Evolutionary conservation across 2,113 vertebrate species (phyloP), one percentile per base, ranked within the genome.

Genomic region (Tautogolabrus adspersus): DNA sequence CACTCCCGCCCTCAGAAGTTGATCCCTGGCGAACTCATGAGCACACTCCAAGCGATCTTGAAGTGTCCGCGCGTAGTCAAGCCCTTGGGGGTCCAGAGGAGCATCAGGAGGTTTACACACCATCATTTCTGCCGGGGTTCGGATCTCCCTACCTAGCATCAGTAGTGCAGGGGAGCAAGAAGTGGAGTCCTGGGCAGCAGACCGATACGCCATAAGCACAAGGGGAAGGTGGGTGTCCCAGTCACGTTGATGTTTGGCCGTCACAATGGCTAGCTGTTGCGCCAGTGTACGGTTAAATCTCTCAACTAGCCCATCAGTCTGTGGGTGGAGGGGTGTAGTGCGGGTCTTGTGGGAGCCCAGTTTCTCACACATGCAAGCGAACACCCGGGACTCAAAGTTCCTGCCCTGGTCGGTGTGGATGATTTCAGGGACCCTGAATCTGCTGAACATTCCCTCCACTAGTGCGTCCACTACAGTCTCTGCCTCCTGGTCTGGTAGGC

Each of bases 401-500:
- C 46, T 42, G 8, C 40, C 40, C 40, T 42, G 40, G 9, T 42
- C 3, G 8, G 40, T 42, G 30, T 75, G 63, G 8, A 60, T 60
- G 16, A 22, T 1, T 8, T 54, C 44, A 1, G 70, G 19, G 4
- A 38, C 26, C 15, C 66, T 37, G 19, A 78, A 78, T 26, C 58
- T 42, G 16, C 16, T 1, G 18, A 78, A 71, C 75, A 78, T 71
- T 8, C 58, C 75, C 38, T 78, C 66, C 7, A 70, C 49, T 38
- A 64, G 42, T 0, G 40, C n/a, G 11, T 72, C 47, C 0, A 13
- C 70, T 1, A 62, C 59, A 1, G 58, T 64, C 59, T 23, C 12
- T 15, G 52, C 49, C 5, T 64, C 75, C 16, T 74, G 64, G 3
- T 59, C 63, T 2, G 68, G 34, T 0, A 83, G 40, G 57, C 30